phyloP scores from a whole-genome alignment of 2,113 vertebrate species.

The Pelecanoides urinatrix region DNA sequence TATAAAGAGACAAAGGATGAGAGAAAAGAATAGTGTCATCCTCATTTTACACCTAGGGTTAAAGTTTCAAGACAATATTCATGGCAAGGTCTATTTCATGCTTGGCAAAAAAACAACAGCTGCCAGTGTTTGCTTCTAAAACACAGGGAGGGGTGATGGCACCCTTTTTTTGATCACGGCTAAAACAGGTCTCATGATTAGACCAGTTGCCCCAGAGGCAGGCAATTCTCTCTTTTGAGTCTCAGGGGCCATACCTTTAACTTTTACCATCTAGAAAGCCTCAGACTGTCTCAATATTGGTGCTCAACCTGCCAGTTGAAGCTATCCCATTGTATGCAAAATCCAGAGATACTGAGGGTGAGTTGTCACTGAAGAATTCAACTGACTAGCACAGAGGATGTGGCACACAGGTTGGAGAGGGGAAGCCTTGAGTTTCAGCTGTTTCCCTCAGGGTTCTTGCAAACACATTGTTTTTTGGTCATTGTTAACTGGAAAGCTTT shows the following conservation, averaged over 20 bases:
- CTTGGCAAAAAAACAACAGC: background rate
- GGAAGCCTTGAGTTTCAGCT: background rate
- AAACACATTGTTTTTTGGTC: background rate
- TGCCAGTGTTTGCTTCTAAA: background rate
- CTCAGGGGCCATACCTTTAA: background rate
- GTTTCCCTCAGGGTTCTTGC: background rate
- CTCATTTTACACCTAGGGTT: background rate
- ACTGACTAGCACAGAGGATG: background rate
- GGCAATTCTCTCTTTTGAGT: background rate
- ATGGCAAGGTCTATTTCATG: background rate
- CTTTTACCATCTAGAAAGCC: background rate
- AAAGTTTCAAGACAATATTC: background rate
- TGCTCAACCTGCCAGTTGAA: background rate
- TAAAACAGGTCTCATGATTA: background rate
- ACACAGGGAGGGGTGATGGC: accelerated
- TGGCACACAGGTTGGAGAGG: background rate
- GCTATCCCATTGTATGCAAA: background rate
- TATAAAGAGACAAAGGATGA: background rate
- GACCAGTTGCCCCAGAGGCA: background rate
- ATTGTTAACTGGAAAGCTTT: background rate
- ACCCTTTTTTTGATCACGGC: background rate
- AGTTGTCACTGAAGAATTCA: background rate
- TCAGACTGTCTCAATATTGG: background rate
- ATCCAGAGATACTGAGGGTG: background rate
- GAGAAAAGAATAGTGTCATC: background rate